Evolutionary conservation across 1,140 invertebrate species (phyloP).

Genomic region (Platyura marginata): DNA sequence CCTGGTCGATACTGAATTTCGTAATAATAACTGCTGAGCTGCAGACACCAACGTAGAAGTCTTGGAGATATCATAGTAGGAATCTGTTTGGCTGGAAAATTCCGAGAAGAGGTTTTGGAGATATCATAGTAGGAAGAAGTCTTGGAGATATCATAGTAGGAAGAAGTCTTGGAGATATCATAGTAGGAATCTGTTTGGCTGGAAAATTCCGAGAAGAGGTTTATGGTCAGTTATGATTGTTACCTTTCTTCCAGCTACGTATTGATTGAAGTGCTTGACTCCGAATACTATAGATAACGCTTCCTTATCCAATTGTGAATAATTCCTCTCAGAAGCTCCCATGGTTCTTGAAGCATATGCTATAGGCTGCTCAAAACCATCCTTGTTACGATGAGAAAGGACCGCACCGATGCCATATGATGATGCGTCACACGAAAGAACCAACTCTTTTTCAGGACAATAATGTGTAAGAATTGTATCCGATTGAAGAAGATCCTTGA

Average conservation of each 20-base stretch:
- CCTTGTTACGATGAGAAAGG: constrained; percentile 10
- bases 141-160: too few species aligned
- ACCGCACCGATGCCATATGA: constrained; percentile 9
- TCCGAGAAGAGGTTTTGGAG: too few species aligned
- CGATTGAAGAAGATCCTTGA: constrained; percentile 6
- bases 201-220: too few species aligned
- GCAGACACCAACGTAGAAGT: too few species aligned
- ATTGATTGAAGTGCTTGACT: constrained; percentile 19
- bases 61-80: too few species aligned
- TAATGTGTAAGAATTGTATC: constrained; percentile 4
- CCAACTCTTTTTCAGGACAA: constrained; percentile 6
- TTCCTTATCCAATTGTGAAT: constrained; percentile 27
- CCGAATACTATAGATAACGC: constrained; percentile 24
- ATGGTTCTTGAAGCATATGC: constrained; percentile 23
- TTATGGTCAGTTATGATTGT: constrained; percentile 11
- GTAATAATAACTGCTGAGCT: too few species aligned
- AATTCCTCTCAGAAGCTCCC: constrained; percentile 21
- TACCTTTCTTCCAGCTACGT: constrained; percentile 14
- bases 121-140: too few species aligned
- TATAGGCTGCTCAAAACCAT: constrained; percentile 16
- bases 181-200: too few species aligned
- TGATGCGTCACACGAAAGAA: constrained; percentile 6
- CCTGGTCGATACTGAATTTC: too few species aligned
- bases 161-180: too few species aligned
- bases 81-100: too few species aligned